phyloP scores from a whole-genome alignment of 2,888 invertebrate species.

The Leucophora obtusa region DNA sequence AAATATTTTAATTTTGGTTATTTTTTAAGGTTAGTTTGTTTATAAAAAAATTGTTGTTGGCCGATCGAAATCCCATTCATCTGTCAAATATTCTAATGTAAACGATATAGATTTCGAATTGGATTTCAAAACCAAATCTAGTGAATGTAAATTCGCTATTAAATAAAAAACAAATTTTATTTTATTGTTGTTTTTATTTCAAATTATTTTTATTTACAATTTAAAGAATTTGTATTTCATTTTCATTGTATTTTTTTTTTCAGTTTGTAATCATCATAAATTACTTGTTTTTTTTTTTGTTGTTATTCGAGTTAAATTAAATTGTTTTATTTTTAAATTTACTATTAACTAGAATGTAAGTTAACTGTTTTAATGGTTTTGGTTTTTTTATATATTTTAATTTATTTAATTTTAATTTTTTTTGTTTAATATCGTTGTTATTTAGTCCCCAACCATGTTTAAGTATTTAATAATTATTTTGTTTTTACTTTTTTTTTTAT shows the following conservation, averaged over 20 bases:
- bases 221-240: slow-evolving; percentile 62
- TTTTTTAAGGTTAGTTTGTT: too few species aligned
- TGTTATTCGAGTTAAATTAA: slow-evolving; percentile 66
- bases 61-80: too few species aligned
- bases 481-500: slow-evolving; percentile 24
- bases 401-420: slow-evolving; percentile 38
- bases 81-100: too few species aligned
- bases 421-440: slow-evolving; percentile 62
- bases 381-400: slow-evolving; percentile 42
- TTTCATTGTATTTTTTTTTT: slow-evolving; percentile 36
- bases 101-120: too few species aligned
- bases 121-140: too few species aligned
- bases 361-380: slow-evolving; percentile 64
- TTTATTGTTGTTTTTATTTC: slow-evolving; percentile 55
- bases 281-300: slow-evolving; percentile 36
- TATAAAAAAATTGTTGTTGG: too few species aligned
- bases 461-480: slow-evolving; percentile 19
- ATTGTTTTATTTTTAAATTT: slow-evolving; percentile 60
- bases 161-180: slow-evolving; percentile 54
- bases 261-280: slow-evolving; percentile 48
- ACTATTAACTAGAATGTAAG: slow-evolving; percentile 73
- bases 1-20: too few species aligned
- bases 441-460: slow-evolving; percentile 64
- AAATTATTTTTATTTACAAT: slow-evolving; percentile 65
- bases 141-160: too few species aligned